These are phyloP conservation scores for Thecocarcelia acutangulata DNA, from an alignment of 2,888 invertebrate species.

Conservation along the genomic window DNA sequence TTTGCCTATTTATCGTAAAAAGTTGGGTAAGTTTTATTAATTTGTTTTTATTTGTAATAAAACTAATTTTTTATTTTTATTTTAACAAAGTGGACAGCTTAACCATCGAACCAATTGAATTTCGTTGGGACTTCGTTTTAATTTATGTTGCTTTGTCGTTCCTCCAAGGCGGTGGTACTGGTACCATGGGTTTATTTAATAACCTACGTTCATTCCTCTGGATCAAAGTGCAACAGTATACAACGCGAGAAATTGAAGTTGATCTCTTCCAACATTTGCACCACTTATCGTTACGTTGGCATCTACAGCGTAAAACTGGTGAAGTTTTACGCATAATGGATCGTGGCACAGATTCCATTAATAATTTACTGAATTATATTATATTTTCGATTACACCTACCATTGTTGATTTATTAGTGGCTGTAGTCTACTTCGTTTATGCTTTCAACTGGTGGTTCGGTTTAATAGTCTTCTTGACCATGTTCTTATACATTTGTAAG, in stretches of 20 bases:
- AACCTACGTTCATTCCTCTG: conserved; percentile 95
- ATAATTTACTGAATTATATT: conserved; percentile 94
- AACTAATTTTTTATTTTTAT: conserved; percentile 10
- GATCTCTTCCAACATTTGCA: conserved; percentile 94
- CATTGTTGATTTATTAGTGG: conserved; percentile 94
- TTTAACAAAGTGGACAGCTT: conserved; percentile 89
- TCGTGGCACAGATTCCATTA: conserved; percentile 97
- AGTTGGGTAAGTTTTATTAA: conserved; percentile 87
- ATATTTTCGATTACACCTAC: conserved; percentile 97
- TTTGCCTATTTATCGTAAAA: conserved; percentile 95
- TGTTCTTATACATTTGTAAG: conserved; percentile 95
- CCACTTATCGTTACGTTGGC: conserved; percentile 95
- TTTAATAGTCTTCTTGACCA: conserved; percentile 95
- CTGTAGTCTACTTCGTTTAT: conserved; percentile 92
- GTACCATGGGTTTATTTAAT: conserved; percentile 95
- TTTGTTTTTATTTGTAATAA: neutral
- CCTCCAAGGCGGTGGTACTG: conserved; percentile 96
- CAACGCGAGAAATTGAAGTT: conserved; percentile 94
- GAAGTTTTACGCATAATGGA: conserved; percentile 98
- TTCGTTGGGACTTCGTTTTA: conserved; percentile 94
- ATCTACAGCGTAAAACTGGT: conserved; percentile 96
- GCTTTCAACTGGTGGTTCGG: conserved; percentile 97
- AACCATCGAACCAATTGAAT: conserved; percentile 83
- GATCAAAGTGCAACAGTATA: conserved; percentile 98
- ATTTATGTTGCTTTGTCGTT: conserved; percentile 94